These are phyloP conservation scores for Polylopha cassiicola DNA, from an alignment of 2,888 invertebrate genomes.

Conservation along the genomic window DNA sequence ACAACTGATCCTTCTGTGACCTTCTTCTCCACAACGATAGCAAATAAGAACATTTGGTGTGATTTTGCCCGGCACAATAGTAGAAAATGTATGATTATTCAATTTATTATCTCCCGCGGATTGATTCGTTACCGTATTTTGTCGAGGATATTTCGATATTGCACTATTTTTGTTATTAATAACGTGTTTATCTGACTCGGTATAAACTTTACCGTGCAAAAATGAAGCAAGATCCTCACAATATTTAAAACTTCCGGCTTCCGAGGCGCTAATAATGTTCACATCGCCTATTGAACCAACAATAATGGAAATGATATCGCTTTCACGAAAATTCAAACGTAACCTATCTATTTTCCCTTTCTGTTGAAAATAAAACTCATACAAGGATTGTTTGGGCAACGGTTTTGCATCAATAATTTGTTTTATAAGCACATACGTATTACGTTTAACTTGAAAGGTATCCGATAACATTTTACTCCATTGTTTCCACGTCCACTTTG, in stretches of 20 bases:
- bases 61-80: conserved; percentile 22
- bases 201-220: conserved; percentile 16
- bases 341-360: conserved; percentile 27
- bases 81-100: too few relatives aligned
- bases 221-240: conserved; percentile 24
- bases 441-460: conserved; percentile 27
- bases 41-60: too few relatives aligned
- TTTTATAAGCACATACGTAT: conserved; percentile 25
- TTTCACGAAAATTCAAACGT: conserved; percentile 25
- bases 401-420: conserved; percentile 24
- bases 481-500: conserved; percentile 29
- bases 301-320: conserved; percentile 29
- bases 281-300: conserved; percentile 28
- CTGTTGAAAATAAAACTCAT: conserved; percentile 30
- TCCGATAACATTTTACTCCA: conserved; percentile 29
- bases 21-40: conserved; percentile 23
- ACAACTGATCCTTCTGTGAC: conserved; percentile 21
- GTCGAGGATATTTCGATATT: not conserved
- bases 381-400: conserved; percentile 21
- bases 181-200: not conserved
- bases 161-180: not conserved
- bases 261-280: conserved; percentile 27
- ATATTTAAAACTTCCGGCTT: conserved; percentile 27
- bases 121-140: conserved; percentile 17
- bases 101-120: conserved; percentile 23